Evolutionary conservation across 2,113 vertebrate genomes (phyloP).

Genomic region (Cynoglossus semilaevis): DNA sequence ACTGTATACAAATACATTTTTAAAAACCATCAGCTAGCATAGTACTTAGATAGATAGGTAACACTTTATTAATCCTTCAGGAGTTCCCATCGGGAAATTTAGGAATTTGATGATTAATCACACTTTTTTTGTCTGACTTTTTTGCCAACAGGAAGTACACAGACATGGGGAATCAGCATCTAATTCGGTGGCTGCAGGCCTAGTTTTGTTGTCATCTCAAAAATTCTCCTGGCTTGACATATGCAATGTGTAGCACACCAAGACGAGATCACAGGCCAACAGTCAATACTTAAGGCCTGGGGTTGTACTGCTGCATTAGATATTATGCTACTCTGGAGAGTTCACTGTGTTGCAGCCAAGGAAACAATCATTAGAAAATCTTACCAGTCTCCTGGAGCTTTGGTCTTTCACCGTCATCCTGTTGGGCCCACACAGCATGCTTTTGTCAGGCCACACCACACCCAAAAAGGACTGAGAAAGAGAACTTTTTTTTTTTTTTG

Average conservation of each 20-base stretch:
- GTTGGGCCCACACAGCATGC: constrained; percentile 46
- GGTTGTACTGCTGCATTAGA: constrained; percentile 35
- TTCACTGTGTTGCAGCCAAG: constrained; percentile 27
- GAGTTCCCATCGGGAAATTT: no score
- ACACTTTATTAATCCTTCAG: no score
- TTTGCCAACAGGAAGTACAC: no score
- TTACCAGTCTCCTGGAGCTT: constrained; percentile 49
- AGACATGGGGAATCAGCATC: no score
- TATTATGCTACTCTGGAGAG: constrained; percentile 23
- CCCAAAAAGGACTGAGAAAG: constrained; percentile 34
- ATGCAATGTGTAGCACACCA: constrained; percentile 13
- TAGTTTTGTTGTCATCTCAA: no score
- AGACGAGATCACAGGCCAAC: constrained; percentile 7
- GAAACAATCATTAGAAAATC: constrained; percentile 46
- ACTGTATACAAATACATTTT: no score
- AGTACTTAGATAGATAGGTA: no score
- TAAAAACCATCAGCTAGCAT: no score
- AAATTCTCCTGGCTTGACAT: neutral
- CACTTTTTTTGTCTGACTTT: no score
- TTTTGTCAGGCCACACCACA: constrained; percentile 30
- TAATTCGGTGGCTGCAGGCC: no score
- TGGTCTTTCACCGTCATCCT: constrained; percentile 37
- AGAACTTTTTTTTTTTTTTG: constrained; percentile 23
- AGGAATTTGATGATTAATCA: no score
- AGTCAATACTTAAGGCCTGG: constrained; percentile 34